A percentile compares a stretch with the other conserved stretches of the same genome.
Evolutionary conservation across 1,140 invertebrate species (phyloP).

Genomic region (Pseudomyrmex gracilis): DNA sequence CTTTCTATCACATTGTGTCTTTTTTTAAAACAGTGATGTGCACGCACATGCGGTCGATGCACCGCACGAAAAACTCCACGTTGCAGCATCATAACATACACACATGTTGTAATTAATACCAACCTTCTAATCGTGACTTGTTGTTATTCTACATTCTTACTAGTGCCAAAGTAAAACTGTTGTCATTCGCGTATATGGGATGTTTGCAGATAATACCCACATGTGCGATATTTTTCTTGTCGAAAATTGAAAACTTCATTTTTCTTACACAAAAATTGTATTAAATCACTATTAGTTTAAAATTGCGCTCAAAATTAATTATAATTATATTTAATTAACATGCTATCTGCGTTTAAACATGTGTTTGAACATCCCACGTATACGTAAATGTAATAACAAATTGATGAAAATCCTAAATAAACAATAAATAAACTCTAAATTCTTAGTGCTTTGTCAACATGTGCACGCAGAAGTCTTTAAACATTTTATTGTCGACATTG

Average conservation of each 20-base stretch:
- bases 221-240: not conserved
- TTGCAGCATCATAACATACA: constrained; percentile 50
- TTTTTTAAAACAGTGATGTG: constrained; percentile 36
- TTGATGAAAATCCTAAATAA: constrained; percentile 23
- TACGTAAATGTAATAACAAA: constrained; percentile 23
- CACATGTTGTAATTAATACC: constrained; percentile 34
- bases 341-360: too few relatives aligned
- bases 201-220: constrained; percentile 18
- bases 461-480: constrained; percentile 56
- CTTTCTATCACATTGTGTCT: constrained; percentile 47
- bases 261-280: not conserved
- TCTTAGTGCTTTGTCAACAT: constrained; percentile 63
- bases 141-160: constrained; percentile 54
- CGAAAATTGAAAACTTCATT: not conserved
- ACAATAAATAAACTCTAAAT: constrained; percentile 58
- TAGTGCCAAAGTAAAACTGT: constrained; percentile 21
- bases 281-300: not conserved
- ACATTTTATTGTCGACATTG: constrained; percentile 68
- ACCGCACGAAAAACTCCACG: constrained; percentile 38
- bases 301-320: constrained; percentile 9
- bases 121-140: constrained; percentile 54
- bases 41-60: constrained; percentile 25
- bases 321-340: too few relatives aligned
- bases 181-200: constrained; percentile 25
- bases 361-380: not conserved